Conservation (phyloP, 2,797 vertebrate genomes). For the Ambastaia sidthimunki region DNA sequence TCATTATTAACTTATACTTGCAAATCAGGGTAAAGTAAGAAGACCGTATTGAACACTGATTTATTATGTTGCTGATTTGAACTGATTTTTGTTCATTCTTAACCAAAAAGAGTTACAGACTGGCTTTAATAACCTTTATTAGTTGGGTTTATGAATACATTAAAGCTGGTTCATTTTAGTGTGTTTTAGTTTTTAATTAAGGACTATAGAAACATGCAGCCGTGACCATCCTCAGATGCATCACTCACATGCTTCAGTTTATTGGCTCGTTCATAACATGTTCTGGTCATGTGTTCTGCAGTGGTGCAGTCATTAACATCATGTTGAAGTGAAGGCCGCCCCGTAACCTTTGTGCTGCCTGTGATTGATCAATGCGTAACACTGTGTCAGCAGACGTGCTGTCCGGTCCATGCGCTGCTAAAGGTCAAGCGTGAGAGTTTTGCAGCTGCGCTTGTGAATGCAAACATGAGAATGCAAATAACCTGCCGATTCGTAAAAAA, state of each 20-base stretch:
- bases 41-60: no score
- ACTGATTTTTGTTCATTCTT: no score
- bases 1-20: no score
- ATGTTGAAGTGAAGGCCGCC: constrained; percentile 50
- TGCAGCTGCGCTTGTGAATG: constrained; percentile 25
- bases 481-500: not conserved
- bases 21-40: no score
- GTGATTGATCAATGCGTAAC: constrained; percentile 74
- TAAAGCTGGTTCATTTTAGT: not conserved
- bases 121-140: not conserved
- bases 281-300: constrained; percentile 8
- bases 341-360: constrained; percentile 71
- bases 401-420: constrained; percentile 54
- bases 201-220: not conserved
- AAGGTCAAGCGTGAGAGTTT: constrained; percentile 68
- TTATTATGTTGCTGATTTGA: no score
- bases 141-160: not conserved
- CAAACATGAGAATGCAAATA: constrained; percentile 6
- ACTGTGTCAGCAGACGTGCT: constrained; percentile 70
- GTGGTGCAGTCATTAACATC: constrained; percentile 35
- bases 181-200: no score
- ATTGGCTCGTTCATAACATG: constrained; percentile 43
- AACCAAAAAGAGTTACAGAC: no score
- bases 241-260: constrained; percentile 30
- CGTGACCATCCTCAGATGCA: not conserved